A percentile compares a stretch with the other conserved stretches of the same genome.
Conservation (phyloP, 1,140 invertebrate species). For the Zaprionus kolodkinae region DNA sequence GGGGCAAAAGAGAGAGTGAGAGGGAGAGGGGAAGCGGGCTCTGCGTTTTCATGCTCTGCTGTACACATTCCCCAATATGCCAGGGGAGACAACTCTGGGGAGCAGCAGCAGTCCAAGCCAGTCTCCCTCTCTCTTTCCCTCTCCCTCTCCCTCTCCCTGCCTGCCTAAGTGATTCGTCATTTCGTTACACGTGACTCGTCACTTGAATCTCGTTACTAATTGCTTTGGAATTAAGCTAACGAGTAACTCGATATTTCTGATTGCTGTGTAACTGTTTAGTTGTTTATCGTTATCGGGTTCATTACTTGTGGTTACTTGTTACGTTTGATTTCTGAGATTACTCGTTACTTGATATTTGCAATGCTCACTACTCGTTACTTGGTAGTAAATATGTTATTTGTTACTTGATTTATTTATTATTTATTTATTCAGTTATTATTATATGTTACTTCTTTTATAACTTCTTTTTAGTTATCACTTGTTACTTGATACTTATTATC, state of each 20-base stretch:
- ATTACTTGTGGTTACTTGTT: neutral
- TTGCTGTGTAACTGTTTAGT: neutral
- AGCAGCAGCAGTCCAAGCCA: neutral
- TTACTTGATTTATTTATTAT: neutral
- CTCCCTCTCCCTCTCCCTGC: neutral
- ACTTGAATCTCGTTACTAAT: slow-evolving; percentile 2
- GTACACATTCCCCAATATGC: neutral
- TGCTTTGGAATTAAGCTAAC: neutral
- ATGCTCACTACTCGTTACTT: neutral
- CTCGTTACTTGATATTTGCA: neutral
- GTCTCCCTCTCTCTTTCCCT: too few relatives aligned
- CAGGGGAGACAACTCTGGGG: neutral
- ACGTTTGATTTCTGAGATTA: neutral
- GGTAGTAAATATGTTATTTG: neutral
- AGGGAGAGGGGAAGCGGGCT: neutral
- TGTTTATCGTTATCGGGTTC: neutral
- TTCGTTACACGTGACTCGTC: neutral
- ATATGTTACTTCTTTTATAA: neutral
- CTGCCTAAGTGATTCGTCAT: neutral
- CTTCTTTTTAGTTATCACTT: neutral
- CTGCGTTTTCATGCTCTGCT: neutral
- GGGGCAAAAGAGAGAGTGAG: neutral
- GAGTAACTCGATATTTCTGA: neutral
- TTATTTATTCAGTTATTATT: neutral
- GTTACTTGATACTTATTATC: neutral